Evolutionary conservation across 1,140 invertebrate species (phyloP).

Genomic region (Trichoplusia ni): DNA sequence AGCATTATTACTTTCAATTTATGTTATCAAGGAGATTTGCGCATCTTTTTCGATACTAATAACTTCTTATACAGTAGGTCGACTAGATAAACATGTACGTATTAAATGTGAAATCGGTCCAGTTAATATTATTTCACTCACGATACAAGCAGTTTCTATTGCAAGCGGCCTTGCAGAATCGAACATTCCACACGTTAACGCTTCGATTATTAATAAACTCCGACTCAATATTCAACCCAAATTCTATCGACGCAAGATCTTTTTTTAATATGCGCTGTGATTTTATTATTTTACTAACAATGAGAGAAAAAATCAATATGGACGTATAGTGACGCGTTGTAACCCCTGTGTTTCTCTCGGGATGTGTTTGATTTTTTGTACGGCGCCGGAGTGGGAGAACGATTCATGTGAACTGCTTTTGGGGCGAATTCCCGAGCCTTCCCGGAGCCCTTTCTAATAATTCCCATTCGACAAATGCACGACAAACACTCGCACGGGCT

Average conservation of each 20-base stretch:
- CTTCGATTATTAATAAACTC: constrained; percentile 80
- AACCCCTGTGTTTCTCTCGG: constrained; percentile 81
- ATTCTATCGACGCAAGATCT: constrained; percentile 72
- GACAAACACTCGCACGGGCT: constrained; percentile 77
- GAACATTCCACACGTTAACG: constrained; percentile 79
- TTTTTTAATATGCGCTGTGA: constrained; percentile 64
- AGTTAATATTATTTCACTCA: constrained; percentile 73
- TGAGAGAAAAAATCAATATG: constrained; percentile 80
- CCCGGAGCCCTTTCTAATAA: constrained; percentile 79
- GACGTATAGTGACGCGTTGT: constrained; percentile 76
- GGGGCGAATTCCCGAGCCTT: constrained; percentile 81
- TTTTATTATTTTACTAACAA: constrained; percentile 80
- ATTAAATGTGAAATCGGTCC: constrained; percentile 67
- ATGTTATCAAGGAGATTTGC: background rate
- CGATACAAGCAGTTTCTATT: constrained; percentile 79
- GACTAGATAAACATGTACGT: constrained; percentile 35
- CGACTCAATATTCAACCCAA: constrained; percentile 76
- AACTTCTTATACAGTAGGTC: constrained; percentile 6
- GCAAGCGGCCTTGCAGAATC: constrained; percentile 76
- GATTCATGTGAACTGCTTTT: constrained; percentile 81
- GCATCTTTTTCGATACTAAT: constrained; percentile 10
- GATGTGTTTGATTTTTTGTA: constrained; percentile 80
- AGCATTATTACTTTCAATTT: too few species aligned
- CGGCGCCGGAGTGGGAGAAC: constrained; percentile 75
- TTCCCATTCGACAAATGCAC: constrained; percentile 79